Evolutionary conservation across 2,797 vertebrate species (phyloP).

Genomic region (Syngnathus acus): DNA sequence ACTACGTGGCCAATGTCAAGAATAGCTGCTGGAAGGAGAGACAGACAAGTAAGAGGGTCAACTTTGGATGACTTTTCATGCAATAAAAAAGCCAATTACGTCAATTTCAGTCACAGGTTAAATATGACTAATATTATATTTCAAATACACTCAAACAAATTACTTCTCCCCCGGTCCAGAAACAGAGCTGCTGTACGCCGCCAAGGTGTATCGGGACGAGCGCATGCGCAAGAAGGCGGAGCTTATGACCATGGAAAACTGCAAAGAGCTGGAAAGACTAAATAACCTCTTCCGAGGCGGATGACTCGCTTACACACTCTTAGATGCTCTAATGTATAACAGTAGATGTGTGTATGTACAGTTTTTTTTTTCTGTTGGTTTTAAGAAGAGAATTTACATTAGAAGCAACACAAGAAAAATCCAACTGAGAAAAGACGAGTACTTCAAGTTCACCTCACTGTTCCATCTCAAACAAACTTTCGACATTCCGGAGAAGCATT

Average conservation of each 20-base stretch:
- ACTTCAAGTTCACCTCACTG: slow-evolving; percentile 16
- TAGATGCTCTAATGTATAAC: slow-evolving; percentile 50
- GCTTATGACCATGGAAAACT: slow-evolving; percentile 93
- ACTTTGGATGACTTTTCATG: background rate
- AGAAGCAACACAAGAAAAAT: slow-evolving; percentile 36
- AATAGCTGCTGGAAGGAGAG: slow-evolving; percentile 98
- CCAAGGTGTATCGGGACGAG: slow-evolving; percentile 93
- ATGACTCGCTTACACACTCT: slow-evolving; percentile 61
- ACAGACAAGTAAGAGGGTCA: slow-evolving; percentile 84
- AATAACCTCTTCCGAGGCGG: slow-evolving; percentile 90
- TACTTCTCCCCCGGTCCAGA: slow-evolving; percentile 58
- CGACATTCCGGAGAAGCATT: slow-evolving; percentile 30
- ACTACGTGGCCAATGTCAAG: slow-evolving; percentile 90
- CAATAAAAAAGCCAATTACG: background rate
- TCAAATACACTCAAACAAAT: too few relatives aligned
- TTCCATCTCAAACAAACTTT: slow-evolving; percentile 38
- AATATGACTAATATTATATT: background rate
- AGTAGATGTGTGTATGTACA: slow-evolving; percentile 61
- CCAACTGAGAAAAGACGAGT: slow-evolving; percentile 26
- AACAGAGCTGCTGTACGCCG: slow-evolving; percentile 90
- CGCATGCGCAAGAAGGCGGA: slow-evolving; percentile 90
- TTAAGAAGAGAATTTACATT: slow-evolving; percentile 49
- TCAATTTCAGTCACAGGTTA: background rate
- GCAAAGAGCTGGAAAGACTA: slow-evolving; percentile 90
- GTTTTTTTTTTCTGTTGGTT: slow-evolving; percentile 41